Base-by-base conservation (phyloP, 2,888 invertebrate species). In the Diaperis boleti region DNA sequence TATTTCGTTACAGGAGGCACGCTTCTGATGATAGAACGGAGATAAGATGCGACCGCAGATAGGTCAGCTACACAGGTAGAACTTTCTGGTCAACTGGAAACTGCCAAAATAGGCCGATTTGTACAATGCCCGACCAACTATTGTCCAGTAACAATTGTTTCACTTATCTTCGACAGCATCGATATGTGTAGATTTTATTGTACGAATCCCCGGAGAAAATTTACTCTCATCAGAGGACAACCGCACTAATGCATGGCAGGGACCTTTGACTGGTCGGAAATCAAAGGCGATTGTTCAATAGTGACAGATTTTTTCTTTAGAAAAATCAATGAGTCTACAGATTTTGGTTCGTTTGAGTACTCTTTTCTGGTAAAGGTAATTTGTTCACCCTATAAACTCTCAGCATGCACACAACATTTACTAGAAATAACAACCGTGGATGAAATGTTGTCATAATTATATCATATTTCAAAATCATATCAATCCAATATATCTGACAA, bases 41-140 rank as follows among this genome's bases (percentile, higher is more conserved):
- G 65, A 65, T 65, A 65, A 65, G 59, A 56, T 63, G 29, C 37
- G 33, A 50, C 65, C 62, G 33, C 65, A 62, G 65, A 64, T 64
- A 64, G 59, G 56, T 52, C 47, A 56, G 39, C 41, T 31, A 42
- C 49, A 59, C 64, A 64, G 64, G 64, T 64, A 64, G 41, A 63
- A 50, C 52, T 50, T n/a, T 35, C 18, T 39, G 59, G 59, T 52
- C 59, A 60, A 52, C 50, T 47, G 44, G 26, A 74, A 73, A 72
- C 74, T 73, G 73, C 74, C 75, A 76, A 76, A 75, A 74, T 74
- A 74, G 68, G 62, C 62, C 69, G 69, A 74, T 74, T 73, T 72
- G 72, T 73, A 75, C 74, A 74, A 74, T 74, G 67, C 65, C 62
- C 69, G 66, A 67, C 68, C 67, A 68, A 70, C 72, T 69, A 73